These are phyloP conservation scores for Pteruthius melanotis DNA, from an alignment of 2,113 vertebrate genomes.

Conservation along the genomic window DNA sequence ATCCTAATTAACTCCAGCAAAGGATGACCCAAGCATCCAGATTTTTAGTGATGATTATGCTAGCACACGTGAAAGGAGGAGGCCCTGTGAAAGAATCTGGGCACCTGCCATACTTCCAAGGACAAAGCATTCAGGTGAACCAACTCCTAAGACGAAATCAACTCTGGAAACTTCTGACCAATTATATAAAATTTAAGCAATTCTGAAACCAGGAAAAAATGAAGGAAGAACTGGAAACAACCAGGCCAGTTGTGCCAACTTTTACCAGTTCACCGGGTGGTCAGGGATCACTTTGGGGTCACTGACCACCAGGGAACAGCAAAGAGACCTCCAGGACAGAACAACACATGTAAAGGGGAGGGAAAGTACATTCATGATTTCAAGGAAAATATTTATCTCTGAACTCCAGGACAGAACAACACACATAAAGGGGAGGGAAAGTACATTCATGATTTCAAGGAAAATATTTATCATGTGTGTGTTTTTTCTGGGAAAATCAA, in stretches of 20 bases:
- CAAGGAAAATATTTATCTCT: too few relatives aligned
- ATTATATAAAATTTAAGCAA: not conserved
- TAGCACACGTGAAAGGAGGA: not conserved
- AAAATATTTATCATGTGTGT: not conserved
- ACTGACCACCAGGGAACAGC: not conserved
- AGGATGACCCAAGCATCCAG: not conserved
- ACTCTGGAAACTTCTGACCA: not conserved
- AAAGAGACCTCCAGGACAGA: not conserved
- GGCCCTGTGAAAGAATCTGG: not conserved
- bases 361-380: not conserved
- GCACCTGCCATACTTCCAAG: not conserved
- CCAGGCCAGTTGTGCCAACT: not conserved
- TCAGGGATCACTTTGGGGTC: not conserved
- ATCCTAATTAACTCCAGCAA: not conserved
- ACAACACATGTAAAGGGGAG: rapidly evolving
- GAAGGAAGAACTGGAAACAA: not conserved
- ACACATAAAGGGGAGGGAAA: not conserved
- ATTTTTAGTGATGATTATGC: not conserved
- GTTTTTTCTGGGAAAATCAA: not conserved
- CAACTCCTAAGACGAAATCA: not conserved
- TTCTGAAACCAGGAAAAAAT: not conserved
- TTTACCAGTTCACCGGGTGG: not conserved
- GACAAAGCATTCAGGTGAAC: not conserved
- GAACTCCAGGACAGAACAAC: not conserved
- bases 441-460: not conserved